phyloP scores from a whole-genome alignment of 1,140 invertebrate genomes.

The Saccostrea glomerata region DNA sequence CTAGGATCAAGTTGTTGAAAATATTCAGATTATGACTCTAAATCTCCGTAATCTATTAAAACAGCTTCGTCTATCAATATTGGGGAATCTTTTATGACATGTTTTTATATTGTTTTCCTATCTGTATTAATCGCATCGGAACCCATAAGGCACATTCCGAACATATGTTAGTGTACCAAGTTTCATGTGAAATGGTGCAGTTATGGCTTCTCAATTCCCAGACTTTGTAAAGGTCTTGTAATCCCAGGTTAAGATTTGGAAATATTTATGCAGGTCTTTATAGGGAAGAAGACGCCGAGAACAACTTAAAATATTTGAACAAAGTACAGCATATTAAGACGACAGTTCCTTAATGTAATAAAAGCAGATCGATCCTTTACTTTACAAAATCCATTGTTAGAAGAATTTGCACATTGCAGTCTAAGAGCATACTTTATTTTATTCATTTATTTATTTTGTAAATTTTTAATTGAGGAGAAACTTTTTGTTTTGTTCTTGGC shows the following conservation, averaged over 20 bases:
- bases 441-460: too few relatives aligned
- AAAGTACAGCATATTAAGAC: neutral
- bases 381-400: too few relatives aligned
- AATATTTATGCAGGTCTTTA: slow-evolving; percentile 3
- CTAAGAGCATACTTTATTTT: too few relatives aligned
- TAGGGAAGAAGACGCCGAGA: neutral
- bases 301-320: neutral
- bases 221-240: slow-evolving; percentile 8
- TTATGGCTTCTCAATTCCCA: slow-evolving; percentile 18
- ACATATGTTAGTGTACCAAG: slow-evolving; percentile 27
- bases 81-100: slow-evolving; percentile 33
- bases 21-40: slow-evolving; percentile 34
- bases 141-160: slow-evolving; percentile 22
- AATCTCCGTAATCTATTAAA: slow-evolving; percentile 34
- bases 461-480: too few relatives aligned
- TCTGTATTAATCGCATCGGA: neutral
- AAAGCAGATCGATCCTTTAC: too few relatives aligned
- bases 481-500: too few relatives aligned
- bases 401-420: too few relatives aligned
- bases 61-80: slow-evolving; percentile 24
- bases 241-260: neutral
- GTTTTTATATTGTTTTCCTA: slow-evolving; percentile 33
- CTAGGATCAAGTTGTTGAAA: slow-evolving; percentile 15
- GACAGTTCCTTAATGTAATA: too few relatives aligned
- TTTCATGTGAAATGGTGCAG: slow-evolving; percentile 29